Evolutionary conservation across 2,797 vertebrate genomes (phyloP), one percentile per base, ranked within the genome.

Genomic region (Garrulus glandarius): DNA sequence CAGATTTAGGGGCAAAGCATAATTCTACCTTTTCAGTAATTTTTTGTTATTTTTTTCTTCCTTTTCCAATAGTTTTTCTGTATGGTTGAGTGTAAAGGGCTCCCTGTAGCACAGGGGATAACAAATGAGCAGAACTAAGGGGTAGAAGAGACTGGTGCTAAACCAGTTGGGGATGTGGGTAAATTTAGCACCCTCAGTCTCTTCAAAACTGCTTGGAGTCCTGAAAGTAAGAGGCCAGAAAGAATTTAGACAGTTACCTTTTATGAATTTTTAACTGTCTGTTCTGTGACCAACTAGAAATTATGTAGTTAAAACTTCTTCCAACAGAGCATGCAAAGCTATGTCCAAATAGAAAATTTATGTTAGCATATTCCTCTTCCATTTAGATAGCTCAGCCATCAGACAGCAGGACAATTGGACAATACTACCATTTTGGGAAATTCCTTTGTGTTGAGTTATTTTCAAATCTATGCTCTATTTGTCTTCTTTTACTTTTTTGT

Each of bases 161-260:
- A 83, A 43, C 11, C 3, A 5, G 0, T 1, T 46, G 12, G 3
- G 5, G 3, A 0, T 43, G 2, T 57, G 70, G 4, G 47, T 78
- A 75, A n/a, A 55, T 41, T 47, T 53, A 53, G 43, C 43, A 55
- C 43, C 20, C 17, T 29, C 32, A 19, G 9, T 61, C n/a, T 85
- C n/a, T 72, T 34, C 43, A 61, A 87, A 57, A 65, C 24, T 29
- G 5, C 30, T 23, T 30, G 15, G 41, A 81, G 29, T 68, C 49
- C 57, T 75, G 43, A 60, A 78, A 77, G 5, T 74, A 67, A 88
- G 41, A 67, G 7, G 17, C 27, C 22, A 82, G 24, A 55, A 77
- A 41, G 3, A 79, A 85, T 67, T 39, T 10, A 76, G 29, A n/a
- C 12, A 32, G 63, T 82, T 67, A 27, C 5, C 9, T 67, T 60